Conservation (phyloP, 2,797 vertebrate genomes). For the Decapterus maruadsi region DNA sequence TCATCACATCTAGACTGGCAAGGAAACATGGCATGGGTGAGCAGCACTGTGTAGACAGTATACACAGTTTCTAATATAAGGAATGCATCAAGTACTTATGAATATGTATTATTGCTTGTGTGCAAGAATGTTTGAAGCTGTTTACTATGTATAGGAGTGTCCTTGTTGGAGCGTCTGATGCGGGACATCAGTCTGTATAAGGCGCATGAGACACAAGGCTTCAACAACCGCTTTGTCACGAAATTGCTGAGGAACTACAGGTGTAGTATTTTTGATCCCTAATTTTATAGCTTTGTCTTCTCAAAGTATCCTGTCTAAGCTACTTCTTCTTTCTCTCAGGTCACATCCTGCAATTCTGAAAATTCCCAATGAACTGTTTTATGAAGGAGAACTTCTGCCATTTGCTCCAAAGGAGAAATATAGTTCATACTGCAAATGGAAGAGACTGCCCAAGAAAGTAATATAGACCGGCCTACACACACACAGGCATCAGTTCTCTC, state of each 20-base stretch:
- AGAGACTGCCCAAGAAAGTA: slow-evolving; percentile 86
- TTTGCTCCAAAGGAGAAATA: slow-evolving; percentile 63
- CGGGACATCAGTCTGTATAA: slow-evolving; percentile 80
- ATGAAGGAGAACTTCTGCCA: slow-evolving; percentile 86
- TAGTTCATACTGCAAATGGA: slow-evolving; percentile 87
- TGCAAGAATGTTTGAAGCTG: not conserved
- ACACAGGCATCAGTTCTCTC: not conserved
- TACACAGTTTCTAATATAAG: too few species aligned
- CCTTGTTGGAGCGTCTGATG: slow-evolving; percentile 92
- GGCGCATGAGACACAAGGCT: slow-evolving; percentile 51
- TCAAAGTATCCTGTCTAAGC: not conserved
- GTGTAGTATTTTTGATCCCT: slow-evolving; percentile 64
- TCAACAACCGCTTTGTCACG: slow-evolving; percentile 87
- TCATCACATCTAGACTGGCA: slow-evolving; percentile 86
- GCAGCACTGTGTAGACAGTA: slow-evolving; percentile 61
- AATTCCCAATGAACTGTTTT: slow-evolving; percentile 90
- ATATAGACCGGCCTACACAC: slow-evolving; percentile 1
- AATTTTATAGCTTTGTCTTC: not conserved
- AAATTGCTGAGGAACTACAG: slow-evolving; percentile 94
- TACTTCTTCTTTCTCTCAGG: slow-evolving; percentile 69
- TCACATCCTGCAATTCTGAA: slow-evolving; percentile 90
- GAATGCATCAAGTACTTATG: too few species aligned
- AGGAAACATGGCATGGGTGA: slow-evolving; percentile 86
- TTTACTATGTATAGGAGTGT: slow-evolving; percentile 77
- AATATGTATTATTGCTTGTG: not conserved